Percentiles rank a stretch among this genome's conserved stretches.
phyloP scores from a whole-genome alignment of 2,888 invertebrate species.

The Tetragonisca angustula region DNA sequence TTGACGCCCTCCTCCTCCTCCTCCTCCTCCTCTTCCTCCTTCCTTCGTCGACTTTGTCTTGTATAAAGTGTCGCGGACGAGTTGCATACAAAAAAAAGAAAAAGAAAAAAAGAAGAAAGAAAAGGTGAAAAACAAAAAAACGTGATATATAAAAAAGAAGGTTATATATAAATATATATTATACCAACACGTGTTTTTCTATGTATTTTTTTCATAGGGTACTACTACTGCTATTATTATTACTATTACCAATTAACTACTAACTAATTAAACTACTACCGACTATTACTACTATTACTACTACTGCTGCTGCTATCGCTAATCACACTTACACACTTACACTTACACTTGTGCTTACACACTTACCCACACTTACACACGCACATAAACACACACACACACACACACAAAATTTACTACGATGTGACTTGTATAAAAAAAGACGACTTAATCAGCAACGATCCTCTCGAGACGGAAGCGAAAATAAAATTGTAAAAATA shows the following conservation, averaged over 20 bases:
- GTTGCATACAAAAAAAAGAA: conserved; percentile 43
- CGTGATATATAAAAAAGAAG: conserved; percentile 65
- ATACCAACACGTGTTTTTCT: conserved; percentile 72
- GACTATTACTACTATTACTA: conserved; percentile 52
- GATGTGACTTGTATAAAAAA: conserved; percentile 55
- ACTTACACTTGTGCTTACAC: background rate
- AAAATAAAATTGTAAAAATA: background rate
- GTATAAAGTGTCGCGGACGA: conserved; percentile 53
- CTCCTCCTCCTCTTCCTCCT: conserved; percentile 13
- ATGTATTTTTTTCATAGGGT: conserved; percentile 70
- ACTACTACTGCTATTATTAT: conserved; percentile 59
- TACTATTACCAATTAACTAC: conserved; percentile 56
- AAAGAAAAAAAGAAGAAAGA: too few relatives aligned
- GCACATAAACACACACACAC: background rate
- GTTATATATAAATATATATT: conserved; percentile 68
- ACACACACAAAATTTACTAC: conserved; percentile 41
- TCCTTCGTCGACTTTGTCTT: conserved; percentile 31
- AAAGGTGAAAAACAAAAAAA: conserved; percentile 61
- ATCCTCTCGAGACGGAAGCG: conserved; percentile 48
- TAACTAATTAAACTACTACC: conserved; percentile 52
- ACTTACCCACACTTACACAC: background rate
- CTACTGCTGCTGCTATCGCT: conserved; percentile 43
- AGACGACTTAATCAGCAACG: conserved; percentile 44
- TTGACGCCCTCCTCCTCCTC: background rate
- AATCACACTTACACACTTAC: background rate